Evolutionary conservation across 1,140 invertebrate species (phyloP), one percentile per base, ranked within the genome.

Genomic region (Leguminivora glycinivorella): DNA sequence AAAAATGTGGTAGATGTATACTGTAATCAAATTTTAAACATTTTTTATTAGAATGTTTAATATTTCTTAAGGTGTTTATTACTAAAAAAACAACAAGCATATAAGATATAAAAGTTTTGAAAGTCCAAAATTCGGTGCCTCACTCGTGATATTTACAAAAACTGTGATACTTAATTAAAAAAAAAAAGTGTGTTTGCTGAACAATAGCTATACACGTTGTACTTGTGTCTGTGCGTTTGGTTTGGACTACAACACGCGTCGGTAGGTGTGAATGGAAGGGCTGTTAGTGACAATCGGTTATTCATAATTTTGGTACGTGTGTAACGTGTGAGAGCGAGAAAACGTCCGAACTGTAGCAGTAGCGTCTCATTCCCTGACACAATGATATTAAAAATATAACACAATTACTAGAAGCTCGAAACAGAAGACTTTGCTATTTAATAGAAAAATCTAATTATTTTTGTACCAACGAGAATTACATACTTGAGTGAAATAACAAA

Each of bases 111-210:
- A 22, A 52, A 52, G 19, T 22, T 52, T 58, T 29, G 14, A 29
- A n/a, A n/a, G 10, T 25, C 12, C 0, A 26, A 25, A 26, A 58
- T 10, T 58, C 7, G 9, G 24, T 58, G 24, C 56, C 7, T 12
- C 56, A 60, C 56, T 60, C 56, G 58, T 63, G 56, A 60, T 60
- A 60, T 60, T 26, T 26, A 60, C 22, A 60, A 60, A 26, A 26
- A 10, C 0, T 4, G 56, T 26, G n/a, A 1, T 60, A 24, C 26
- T 63, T 17, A 12, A 63, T 34, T 31, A 7, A 63, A 31, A 24
- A n/a, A n/a, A 63, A 17, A 63, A 12, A n/a, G 58, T 19, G 58
- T 63, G 26, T 63, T 17, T 31, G 26, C 58, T 31, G 25, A 17
- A 63, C 58, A 63, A 29, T 34, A 22, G 19, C 47, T 52, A 52